A percentile compares a stretch with the other conserved stretches of the same genome.
These are phyloP conservation scores for Melanophora roralis DNA, from an alignment of 2,888 invertebrate species.

Conservation along the genomic window DNA sequence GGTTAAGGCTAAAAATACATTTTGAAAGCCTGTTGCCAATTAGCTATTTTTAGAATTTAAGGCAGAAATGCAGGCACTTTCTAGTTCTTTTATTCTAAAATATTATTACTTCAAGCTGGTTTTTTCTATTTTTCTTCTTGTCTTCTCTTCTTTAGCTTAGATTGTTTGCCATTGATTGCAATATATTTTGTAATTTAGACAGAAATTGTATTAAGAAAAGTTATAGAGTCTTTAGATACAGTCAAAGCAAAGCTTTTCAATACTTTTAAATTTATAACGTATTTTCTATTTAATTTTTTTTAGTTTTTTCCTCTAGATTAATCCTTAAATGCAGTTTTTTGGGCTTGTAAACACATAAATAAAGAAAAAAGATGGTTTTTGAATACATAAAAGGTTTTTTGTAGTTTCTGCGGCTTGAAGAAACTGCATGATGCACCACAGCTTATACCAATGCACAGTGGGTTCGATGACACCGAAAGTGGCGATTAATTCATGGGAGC, in stretches of 20 bases:
- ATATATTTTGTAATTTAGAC: neutral
- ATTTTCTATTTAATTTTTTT: conserved; percentile 8
- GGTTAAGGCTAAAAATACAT: conserved; percentile 61
- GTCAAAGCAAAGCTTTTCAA: conserved; percentile 40
- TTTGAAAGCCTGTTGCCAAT: conserved; percentile 52
- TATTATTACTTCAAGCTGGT: conserved; percentile 35
- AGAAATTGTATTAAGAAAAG: conserved; percentile 19
- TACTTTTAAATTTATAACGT: conserved; percentile 42
- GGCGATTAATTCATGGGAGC: too few relatives aligned
- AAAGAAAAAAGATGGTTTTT: neutral
- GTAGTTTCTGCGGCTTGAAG: too few relatives aligned
- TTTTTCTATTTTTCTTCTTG: conserved; percentile 3
- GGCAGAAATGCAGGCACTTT: conserved; percentile 16
- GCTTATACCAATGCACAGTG: too few relatives aligned
- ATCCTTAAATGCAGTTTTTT: conserved; percentile 5
- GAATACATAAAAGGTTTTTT: too few relatives aligned
- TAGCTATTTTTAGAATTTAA: conserved; percentile 57
- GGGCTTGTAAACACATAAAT: too few relatives aligned
- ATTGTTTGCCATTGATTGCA: conserved; percentile 25
- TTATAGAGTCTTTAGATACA: conserved; percentile 30
- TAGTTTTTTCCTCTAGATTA: neutral
- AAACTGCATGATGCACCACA: too few relatives aligned
- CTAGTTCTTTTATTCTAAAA: neutral
- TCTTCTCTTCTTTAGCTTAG: conserved; percentile 8
- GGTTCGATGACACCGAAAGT: too few relatives aligned